A percentile compares a stretch with the other conserved stretches of the same genome.
Conservation (phyloP, 2,888 invertebrate genomes). For the Plagodis pulveraria region DNA sequence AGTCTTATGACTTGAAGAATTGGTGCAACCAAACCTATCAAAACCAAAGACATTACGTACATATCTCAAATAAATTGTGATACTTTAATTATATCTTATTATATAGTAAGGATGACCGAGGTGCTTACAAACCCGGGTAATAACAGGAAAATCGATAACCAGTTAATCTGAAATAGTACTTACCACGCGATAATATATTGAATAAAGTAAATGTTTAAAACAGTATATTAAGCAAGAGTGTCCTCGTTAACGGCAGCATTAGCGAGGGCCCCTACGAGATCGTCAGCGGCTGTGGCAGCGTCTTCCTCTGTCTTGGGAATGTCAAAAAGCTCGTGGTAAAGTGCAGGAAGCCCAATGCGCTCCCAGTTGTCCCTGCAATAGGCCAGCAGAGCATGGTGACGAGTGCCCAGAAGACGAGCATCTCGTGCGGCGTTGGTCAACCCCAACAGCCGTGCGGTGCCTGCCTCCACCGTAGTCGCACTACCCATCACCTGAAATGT, state of each 20-base stretch:
- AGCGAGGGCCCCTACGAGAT: conserved; percentile 9
- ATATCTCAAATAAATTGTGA: too few species aligned
- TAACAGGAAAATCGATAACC: too few species aligned
- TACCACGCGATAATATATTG: too few species aligned
- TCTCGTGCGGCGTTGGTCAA: conserved; percentile 82
- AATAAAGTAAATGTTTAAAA: too few species aligned
- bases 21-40: too few species aligned
- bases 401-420: conserved; percentile 91
- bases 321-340: conserved; percentile 98
- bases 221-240: not conserved
- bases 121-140: too few species aligned
- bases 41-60: too few species aligned
- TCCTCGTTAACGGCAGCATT: not conserved
- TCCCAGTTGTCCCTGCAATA: conserved; percentile 97
- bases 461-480: conserved; percentile 30
- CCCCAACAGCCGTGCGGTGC: conserved; percentile 54
- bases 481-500: conserved; percentile 6
- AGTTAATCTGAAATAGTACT: too few species aligned
- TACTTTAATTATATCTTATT: too few species aligned
- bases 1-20: too few species aligned
- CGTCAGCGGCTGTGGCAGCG: conserved; percentile 31
- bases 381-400: conserved; percentile 93
- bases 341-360: conserved; percentile 93
- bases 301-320: conserved; percentile 88
- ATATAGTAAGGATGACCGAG: too few species aligned